A percentile compares a stretch with the other conserved stretches of the same genome.
phyloP scores from a whole-genome alignment of 2,888 invertebrate genomes.

The Latrodectus hesperus region DNA sequence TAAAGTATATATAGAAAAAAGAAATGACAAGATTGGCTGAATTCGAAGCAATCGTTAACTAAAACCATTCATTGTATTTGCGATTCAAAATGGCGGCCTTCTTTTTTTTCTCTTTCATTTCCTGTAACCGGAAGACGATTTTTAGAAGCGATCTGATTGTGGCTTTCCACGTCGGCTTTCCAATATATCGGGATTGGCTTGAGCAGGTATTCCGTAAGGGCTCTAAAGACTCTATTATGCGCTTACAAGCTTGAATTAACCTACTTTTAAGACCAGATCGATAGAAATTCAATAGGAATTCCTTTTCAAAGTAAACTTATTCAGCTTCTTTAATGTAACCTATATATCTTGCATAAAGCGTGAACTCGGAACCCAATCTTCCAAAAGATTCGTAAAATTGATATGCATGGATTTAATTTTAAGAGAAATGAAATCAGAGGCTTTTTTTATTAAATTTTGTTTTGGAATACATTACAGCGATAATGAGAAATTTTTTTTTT shows the following conservation, averaged over 20 bases:
- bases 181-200: slow-evolving; percentile 39
- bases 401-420: not conserved
- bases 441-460: no score
- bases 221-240: slow-evolving; percentile 58
- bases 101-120: not conserved
- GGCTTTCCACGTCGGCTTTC: slow-evolving; percentile 31
- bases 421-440: not conserved
- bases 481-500: no score
- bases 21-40: slow-evolving; percentile 36
- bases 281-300: slow-evolving; percentile 39
- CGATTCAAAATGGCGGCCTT: slow-evolving; percentile 50
- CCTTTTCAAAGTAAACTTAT: slow-evolving; percentile 25
- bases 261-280: slow-evolving; percentile 33
- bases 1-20: slow-evolving; percentile 20
- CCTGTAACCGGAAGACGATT: slow-evolving; percentile 9
- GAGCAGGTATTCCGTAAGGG: slow-evolving; percentile 26
- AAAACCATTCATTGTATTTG: slow-evolving; percentile 63
- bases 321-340: slow-evolving; percentile 3
- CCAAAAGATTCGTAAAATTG: not conserved
- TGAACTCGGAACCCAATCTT: slow-evolving; percentile 22
- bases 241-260: slow-evolving; percentile 59
- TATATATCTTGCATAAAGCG: slow-evolving; percentile 27
- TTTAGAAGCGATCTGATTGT: slow-evolving; percentile 25
- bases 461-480: no score
- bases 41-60: slow-evolving; percentile 58